Evolutionary conservation across 1,140 invertebrate species (phyloP).

Genomic region (Dinoponera quadriceps): DNA sequence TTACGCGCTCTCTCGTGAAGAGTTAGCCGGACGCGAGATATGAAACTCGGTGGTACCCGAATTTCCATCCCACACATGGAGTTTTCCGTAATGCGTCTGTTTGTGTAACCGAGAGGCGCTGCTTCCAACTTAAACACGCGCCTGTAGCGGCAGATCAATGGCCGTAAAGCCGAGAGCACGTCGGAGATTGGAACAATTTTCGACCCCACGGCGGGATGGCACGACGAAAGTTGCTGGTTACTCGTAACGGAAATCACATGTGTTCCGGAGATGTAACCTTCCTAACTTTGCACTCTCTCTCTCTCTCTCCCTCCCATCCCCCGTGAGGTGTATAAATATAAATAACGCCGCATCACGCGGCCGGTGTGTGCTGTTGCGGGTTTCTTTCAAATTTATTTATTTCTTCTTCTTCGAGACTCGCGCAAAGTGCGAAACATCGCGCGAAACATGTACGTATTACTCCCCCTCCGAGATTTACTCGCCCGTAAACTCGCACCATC

Average conservation of each 20-base stretch:
- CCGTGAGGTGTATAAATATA: too few species aligned
- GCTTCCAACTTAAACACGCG: constrained; percentile 47
- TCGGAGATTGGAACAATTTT: constrained; percentile 47
- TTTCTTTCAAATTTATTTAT: constrained; percentile 4
- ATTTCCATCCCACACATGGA: constrained; percentile 40
- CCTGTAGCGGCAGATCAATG: constrained; percentile 44
- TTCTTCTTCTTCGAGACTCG: not conserved
- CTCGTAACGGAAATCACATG: constrained; percentile 2
- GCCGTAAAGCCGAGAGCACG: constrained; percentile 45
- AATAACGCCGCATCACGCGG: too few species aligned
- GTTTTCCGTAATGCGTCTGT: constrained; percentile 45
- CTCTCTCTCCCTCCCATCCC: not conserved
- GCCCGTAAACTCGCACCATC: too few species aligned
- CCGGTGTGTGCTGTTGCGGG: not conserved
- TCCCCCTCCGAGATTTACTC: too few species aligned
- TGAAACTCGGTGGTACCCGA: constrained; percentile 50
- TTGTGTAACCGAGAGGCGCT: constrained; percentile 47
- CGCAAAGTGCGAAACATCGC: too few species aligned
- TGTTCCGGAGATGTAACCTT: not conserved
- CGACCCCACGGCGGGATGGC: constrained; percentile 20
- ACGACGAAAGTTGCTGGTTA: constrained; percentile 24
- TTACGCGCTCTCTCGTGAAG: constrained; percentile 9
- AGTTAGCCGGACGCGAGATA: constrained; percentile 32
- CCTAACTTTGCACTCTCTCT: not conserved
- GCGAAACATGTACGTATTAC: too few species aligned